Evolutionary conservation across 2,888 invertebrate species (phyloP).

Genomic region (Diaperis boleti): DNA sequence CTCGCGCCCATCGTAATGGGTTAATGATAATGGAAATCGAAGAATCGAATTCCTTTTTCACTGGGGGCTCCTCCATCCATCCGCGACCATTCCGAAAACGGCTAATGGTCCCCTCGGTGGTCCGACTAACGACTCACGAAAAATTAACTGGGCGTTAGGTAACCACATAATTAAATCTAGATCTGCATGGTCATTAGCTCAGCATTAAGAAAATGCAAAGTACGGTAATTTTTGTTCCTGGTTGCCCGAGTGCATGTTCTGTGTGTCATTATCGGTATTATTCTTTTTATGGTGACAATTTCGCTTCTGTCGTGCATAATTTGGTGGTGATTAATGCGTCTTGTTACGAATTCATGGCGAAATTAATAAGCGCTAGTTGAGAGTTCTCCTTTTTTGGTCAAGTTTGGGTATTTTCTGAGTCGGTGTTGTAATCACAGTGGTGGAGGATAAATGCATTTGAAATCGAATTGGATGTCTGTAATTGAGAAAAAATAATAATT

Average conservation of each 20-base stretch:
- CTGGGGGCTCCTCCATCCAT: too few relatives aligned
- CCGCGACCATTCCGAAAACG: neutral
- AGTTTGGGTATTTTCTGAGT: too few relatives aligned
- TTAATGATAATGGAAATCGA: too few relatives aligned
- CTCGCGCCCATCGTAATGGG: constrained; percentile 6
- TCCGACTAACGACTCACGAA: constrained; percentile 30
- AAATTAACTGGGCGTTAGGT: constrained; percentile 37
- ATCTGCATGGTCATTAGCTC: constrained; percentile 35
- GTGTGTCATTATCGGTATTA: constrained; percentile 29
- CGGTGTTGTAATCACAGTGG: too few relatives aligned
- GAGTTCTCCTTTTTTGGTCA: too few relatives aligned
- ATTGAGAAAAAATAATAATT: too few relatives aligned
- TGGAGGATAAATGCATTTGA: too few relatives aligned
- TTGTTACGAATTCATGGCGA: neutral
- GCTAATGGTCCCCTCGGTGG: constrained; percentile 15
- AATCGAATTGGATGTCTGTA: too few relatives aligned
- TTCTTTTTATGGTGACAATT: neutral
- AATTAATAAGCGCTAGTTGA: constrained; percentile 5
- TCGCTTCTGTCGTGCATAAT: constrained; percentile 1
- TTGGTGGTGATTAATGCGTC: neutral
- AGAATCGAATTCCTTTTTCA: neutral
- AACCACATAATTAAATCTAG: constrained; percentile 39
- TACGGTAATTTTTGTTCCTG: constrained; percentile 36
- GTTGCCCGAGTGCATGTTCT: constrained; percentile 5
- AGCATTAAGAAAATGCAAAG: constrained; percentile 13